phyloP scores from a whole-genome alignment of 2,797 vertebrate genomes.

The Argentina silus region DNA sequence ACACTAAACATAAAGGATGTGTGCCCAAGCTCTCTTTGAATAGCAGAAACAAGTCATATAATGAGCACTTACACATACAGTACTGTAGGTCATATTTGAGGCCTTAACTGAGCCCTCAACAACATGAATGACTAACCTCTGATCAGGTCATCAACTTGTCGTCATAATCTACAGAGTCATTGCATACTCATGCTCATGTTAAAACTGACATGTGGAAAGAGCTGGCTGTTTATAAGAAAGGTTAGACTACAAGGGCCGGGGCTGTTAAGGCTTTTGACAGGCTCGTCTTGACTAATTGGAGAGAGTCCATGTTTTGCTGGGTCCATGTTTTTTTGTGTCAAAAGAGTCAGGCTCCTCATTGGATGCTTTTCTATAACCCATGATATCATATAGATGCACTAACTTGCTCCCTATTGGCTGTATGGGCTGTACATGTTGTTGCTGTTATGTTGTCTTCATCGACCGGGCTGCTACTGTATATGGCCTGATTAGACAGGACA shows the following conservation, averaged over 20 bases:
- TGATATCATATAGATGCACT: slow-evolving; percentile 20
- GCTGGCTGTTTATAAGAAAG: too few species aligned
- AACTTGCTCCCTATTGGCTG: neutral
- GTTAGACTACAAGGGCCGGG: too few species aligned
- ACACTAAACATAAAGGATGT: slow-evolving; percentile 33
- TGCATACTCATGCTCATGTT: too few species aligned
- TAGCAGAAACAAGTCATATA: slow-evolving; percentile 26
- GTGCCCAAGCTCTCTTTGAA: slow-evolving; percentile 33
- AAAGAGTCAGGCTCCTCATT: slow-evolving; percentile 19
- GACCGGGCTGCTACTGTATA: slow-evolving; percentile 16
- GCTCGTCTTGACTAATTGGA: too few species aligned
- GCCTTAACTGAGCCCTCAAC: neutral
- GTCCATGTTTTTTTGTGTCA: too few species aligned
- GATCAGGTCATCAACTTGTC: neutral
- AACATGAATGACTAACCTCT: neutral
- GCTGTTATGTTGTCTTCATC: slow-evolving; percentile 33
- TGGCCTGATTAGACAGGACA: slow-evolving; percentile 21
- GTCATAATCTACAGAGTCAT: too few species aligned
- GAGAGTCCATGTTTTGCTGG: too few species aligned
- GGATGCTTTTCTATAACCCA: slow-evolving; percentile 26
- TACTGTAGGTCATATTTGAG: slow-evolving; percentile 14
- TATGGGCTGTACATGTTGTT: neutral
- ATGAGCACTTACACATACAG: too few species aligned
- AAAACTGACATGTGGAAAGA: too few species aligned
- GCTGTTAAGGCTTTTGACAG: too few species aligned